Evolutionary conservation across 1,140 invertebrate species (phyloP), one percentile per base, ranked within the genome.

Genomic region (Antheraea mylitta): DNA sequence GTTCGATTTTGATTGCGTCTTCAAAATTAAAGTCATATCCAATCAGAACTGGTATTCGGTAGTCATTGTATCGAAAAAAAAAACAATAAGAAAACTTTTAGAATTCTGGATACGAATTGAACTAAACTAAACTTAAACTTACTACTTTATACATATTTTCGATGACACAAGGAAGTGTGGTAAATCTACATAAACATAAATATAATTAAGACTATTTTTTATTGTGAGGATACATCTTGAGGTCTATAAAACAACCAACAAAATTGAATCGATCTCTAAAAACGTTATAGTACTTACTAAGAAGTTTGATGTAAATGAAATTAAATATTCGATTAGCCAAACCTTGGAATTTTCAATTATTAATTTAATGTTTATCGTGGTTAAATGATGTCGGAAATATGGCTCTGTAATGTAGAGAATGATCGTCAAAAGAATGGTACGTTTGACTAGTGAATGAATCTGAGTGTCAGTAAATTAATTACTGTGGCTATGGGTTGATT

Each of bases 401-500:
- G 9, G 45, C 45, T 30, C 22, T n/a, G 45, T 59, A 69, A 59
- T 36, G 30, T 60, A 62, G 42, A 58, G 48, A 58, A 71, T 70
- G 68, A 66, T 64, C 71, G 53, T 53, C 11, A 73, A 73, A 70
- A 73, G 74, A 71, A 72, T 74, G 74, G 64, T 70, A 60, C 62
- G 66, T 69, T 64, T 45, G 59, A 62, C 58, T 68, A 67, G 36
- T 48, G 71, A 30, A 64, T 68, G 71, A 69, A 69, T 66, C 67
- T 66, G 58, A 62, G 68, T 71, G 77, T 74, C 62, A 74, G 70
- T 75, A 80, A 77, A 37, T 16, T 2, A 53, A 53, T 79, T 81
- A 76, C 72, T 75, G 75, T 79, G 85, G 82, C 83, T 89, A 83
- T 83, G 80, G 75, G 77, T 80, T 70, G 80, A 76, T 83, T 80